Percentiles rank a stretch among this genome's conserved stretches.
phyloP scores from a whole-genome alignment of 2,888 invertebrate species.

The Drosophila mercatorum region DNA sequence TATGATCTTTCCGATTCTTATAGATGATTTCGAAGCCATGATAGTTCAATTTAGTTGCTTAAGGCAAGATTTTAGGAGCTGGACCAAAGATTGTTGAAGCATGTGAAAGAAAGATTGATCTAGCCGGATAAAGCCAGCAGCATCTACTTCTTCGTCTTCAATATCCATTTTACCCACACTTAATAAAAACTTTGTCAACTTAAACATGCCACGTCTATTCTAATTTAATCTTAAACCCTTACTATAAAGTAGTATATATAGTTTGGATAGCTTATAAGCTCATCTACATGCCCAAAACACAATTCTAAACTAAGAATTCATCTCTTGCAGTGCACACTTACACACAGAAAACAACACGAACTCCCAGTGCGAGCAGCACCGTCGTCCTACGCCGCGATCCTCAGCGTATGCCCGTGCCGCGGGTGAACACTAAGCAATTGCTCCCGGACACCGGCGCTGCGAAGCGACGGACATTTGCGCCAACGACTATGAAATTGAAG shows the following conservation, averaged over 20 bases:
- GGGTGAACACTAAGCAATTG: slow-evolving; percentile 20
- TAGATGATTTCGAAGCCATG: neutral
- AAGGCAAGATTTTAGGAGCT: no score
- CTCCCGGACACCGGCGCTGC: neutral
- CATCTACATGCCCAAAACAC: neutral
- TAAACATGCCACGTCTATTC: neutral
- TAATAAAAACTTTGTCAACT: neutral
- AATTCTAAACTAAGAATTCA: neutral
- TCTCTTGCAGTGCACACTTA: slow-evolving; percentile 29
- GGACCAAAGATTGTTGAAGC: no score
- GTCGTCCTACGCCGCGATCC: slow-evolving; percentile 22
- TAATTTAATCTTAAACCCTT: neutral
- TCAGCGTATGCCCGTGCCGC: slow-evolving; percentile 29
- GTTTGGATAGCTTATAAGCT: neutral
- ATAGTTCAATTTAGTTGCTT: no score
- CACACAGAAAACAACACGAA: slow-evolving; percentile 13
- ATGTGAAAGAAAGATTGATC: neutral
- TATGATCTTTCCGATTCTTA: neutral
- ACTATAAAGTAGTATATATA: neutral
- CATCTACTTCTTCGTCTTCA: neutral
- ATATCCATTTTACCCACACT: neutral
- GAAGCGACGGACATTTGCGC: slow-evolving; percentile 19
- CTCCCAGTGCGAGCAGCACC: neutral
- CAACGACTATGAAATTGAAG: neutral
- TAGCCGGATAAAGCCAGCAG: neutral